phyloP scores from a whole-genome alignment of 2,888 invertebrate species.

The Deilephila porcellus region DNA sequence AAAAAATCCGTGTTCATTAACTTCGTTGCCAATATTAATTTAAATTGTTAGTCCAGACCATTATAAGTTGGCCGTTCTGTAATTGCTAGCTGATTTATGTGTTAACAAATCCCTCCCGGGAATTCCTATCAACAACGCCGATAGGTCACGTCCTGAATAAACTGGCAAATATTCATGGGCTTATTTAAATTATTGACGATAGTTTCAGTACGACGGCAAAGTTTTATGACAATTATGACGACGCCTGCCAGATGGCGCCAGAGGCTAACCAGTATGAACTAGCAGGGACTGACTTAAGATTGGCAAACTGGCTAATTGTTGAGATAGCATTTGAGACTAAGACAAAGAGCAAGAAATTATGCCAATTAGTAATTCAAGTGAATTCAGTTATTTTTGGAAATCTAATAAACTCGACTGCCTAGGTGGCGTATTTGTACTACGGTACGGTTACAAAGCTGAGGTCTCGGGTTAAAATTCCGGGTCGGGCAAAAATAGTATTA shows the following conservation, averaged over 20 bases:
- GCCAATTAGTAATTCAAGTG: too few relatives aligned
- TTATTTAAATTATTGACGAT: slow-evolving; percentile 43
- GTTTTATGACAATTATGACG: slow-evolving; percentile 56
- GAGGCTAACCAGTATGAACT: slow-evolving; percentile 29
- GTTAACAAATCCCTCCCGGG: not conserved
- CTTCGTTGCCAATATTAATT: not conserved
- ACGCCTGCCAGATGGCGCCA: slow-evolving; percentile 52
- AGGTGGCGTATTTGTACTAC: too few relatives aligned
- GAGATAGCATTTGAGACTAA: not conserved
- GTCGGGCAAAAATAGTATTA: too few relatives aligned
- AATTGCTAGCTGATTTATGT: slow-evolving; percentile 8
- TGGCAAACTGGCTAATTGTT: not conserved
- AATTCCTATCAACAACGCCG: slow-evolving; percentile 31
- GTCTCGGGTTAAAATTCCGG: too few relatives aligned
- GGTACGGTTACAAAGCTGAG: too few relatives aligned
- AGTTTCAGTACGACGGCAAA: slow-evolving; percentile 42
- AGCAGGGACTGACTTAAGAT: not conserved
- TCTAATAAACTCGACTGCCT: too few relatives aligned
- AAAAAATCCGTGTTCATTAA: not conserved
- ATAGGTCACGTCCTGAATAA: slow-evolving; percentile 39
- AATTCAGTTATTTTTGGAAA: too few relatives aligned
- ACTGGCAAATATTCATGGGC: slow-evolving; percentile 42
- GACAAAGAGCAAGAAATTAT: too few relatives aligned
- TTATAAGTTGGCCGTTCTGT: slow-evolving; percentile 1
- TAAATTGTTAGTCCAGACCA: not conserved